These are phyloP conservation scores for Liposcelis brunnea DNA, from an alignment of 2,888 invertebrate genomes.

Conservation along the genomic window DNA sequence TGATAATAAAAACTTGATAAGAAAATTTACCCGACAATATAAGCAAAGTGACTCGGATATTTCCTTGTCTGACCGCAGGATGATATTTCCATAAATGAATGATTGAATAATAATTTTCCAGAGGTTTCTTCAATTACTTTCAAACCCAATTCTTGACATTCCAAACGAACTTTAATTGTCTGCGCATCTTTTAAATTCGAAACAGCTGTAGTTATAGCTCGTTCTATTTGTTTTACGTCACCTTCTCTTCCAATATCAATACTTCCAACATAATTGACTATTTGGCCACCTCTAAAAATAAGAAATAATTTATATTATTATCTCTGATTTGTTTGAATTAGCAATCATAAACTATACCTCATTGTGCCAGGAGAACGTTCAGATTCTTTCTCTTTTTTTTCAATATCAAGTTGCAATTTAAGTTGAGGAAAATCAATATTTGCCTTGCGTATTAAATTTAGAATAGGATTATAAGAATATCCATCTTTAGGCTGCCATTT, in stretches of 20 bases:
- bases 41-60: constrained; percentile 5
- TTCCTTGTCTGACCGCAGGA: not conserved
- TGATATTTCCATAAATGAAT: not conserved
- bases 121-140: not conserved
- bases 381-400: too few species aligned
- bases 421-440: constrained; percentile 18
- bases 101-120: not conserved
- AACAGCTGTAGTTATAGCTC: constrained; percentile 23
- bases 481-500: constrained; percentile 30
- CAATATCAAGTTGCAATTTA: too few species aligned
- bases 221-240: constrained; percentile 34
- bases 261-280: constrained; percentile 29
- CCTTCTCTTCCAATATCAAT: constrained; percentile 30
- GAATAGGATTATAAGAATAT: constrained; percentile 31
- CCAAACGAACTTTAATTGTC: not conserved
- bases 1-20: too few species aligned
- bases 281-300: too few species aligned
- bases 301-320: too few species aligned
- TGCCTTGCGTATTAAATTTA: constrained; percentile 23
- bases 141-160: constrained; percentile 1
- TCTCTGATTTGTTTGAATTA: too few species aligned
- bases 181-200: not conserved
- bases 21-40: constrained; percentile 2
- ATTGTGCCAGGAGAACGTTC: too few species aligned
- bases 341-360: too few species aligned